Percentiles rank a stretch among this genome's conserved stretches.
Conservation (phyloP, 1,140 invertebrate species). For the Pseudomyrmex pallidus region DNA sequence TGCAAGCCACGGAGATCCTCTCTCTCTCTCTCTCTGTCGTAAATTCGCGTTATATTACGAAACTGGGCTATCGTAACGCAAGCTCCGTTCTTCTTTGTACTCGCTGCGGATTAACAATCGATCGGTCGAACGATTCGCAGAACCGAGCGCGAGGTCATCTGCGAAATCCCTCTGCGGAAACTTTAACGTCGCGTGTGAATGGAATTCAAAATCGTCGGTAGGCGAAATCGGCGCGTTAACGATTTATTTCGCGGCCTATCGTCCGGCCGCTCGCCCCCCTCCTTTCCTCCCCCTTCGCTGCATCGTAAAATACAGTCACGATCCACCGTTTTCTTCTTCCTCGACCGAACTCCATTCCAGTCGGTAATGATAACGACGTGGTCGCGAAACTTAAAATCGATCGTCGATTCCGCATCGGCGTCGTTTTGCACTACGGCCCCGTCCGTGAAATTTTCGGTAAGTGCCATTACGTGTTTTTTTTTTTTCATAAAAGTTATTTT, state of each 20-base stretch:
- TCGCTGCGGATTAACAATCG: background rate
- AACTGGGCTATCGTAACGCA: constrained; percentile 2
- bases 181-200: constrained; percentile 66
- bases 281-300: background rate
- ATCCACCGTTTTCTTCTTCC: constrained; percentile 71
- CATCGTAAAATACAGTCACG: constrained; percentile 75
- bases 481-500: constrained; percentile 25
- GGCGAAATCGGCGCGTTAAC: constrained; percentile 74
- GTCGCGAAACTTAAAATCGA: constrained; percentile 61
- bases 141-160: background rate
- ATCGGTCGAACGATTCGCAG: constrained; percentile 17
- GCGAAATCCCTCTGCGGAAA: constrained; percentile 63
- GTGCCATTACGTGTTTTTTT: constrained; percentile 40
- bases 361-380: constrained; percentile 66
- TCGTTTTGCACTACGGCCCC: constrained; percentile 11
- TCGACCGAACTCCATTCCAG: constrained; percentile 44
- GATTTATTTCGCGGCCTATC: constrained; percentile 73
- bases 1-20: constrained; percentile 15
- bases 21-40: constrained; percentile 28
- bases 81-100: constrained; percentile 11
- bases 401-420: constrained; percentile 39
- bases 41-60: constrained; percentile 56
- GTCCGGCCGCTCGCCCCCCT: background rate
- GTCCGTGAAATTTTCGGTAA: constrained; percentile 10
- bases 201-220: constrained; percentile 69